Evolutionary conservation across 2,888 invertebrate genomes (phyloP).

Genomic region (Deroplatys truncata): DNA sequence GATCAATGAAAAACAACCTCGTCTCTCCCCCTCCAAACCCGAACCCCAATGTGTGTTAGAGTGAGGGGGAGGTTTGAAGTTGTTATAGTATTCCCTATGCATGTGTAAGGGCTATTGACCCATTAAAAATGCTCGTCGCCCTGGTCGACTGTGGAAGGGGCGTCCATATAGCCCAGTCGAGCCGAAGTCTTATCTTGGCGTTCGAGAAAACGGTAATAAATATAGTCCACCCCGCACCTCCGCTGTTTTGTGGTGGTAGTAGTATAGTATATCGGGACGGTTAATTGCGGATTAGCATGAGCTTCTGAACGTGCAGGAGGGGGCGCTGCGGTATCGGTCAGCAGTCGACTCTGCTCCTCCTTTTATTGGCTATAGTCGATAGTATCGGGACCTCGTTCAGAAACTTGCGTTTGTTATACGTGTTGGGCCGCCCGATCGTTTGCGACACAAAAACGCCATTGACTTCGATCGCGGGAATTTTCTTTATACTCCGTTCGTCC

Average conservation of each 20-base stretch:
- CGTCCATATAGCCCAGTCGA: not conserved
- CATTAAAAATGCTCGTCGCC: slow-evolving; percentile 17
- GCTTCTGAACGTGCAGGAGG: not conserved
- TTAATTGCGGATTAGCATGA: slow-evolving; percentile 11
- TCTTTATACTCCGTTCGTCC: not conserved
- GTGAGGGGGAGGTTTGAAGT: not conserved
- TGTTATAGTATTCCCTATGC: slow-evolving; percentile 14
- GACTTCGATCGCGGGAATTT: not conserved
- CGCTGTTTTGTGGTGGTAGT: not conserved
- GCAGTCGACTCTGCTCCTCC: not conserved
- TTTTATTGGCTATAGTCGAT: not conserved
- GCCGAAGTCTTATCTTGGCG: slow-evolving; percentile 9
- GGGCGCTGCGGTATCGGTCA: not conserved
- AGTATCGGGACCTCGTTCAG: not conserved
- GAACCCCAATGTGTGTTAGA: not conserved
- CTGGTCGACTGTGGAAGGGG: not conserved
- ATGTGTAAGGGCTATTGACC: slow-evolving; percentile 22
- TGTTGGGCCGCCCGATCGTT: not conserved
- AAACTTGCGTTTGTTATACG: not conserved
- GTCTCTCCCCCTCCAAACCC: not conserved
- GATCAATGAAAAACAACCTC: slow-evolving; percentile 6
- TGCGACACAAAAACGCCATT: not conserved
- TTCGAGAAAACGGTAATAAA: slow-evolving; percentile 13
- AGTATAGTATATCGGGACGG: not conserved
- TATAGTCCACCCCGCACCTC: not conserved